A percentile compares a stretch with the other conserved stretches of the same genome.
These are phyloP conservation scores for Microdon myrmicae DNA, from an alignment of 2,888 invertebrate species.

Conservation along the genomic window DNA sequence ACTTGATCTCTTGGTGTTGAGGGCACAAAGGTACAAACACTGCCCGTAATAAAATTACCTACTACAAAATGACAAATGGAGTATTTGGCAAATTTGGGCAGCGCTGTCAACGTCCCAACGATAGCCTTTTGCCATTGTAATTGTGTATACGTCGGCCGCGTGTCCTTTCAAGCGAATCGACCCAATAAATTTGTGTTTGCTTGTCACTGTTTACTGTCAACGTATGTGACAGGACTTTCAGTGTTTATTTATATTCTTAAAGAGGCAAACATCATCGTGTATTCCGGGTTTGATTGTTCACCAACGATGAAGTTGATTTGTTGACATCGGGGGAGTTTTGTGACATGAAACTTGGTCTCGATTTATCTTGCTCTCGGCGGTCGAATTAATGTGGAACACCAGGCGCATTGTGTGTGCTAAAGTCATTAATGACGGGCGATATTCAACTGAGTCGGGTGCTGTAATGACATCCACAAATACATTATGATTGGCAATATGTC, in stretches of 20 bases:
- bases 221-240: conserved; percentile 33
- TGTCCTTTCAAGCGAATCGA: conserved; percentile 48
- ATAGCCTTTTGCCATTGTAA: conserved; percentile 16
- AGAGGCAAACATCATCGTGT: conserved; percentile 32
- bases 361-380: conserved; percentile 8
- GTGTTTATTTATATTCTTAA: conserved; percentile 45
- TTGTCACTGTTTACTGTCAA: conserved; percentile 29
- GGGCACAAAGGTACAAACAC: too few relatives aligned
- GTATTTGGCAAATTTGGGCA: conserved; percentile 43
- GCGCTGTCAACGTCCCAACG: conserved; percentile 26
- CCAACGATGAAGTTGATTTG: conserved; percentile 42
- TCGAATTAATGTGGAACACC: conserved; percentile 8
- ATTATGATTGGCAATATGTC: too few relatives aligned
- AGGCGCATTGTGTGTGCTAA: conserved; percentile 23
- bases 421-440: conserved; percentile 13
- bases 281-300: conserved; percentile 21
- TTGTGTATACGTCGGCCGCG: conserved; percentile 1
- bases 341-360: conserved; percentile 1
- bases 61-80: conserved; percentile 37
- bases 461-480: too few relatives aligned
- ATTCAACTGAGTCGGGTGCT: too few relatives aligned
- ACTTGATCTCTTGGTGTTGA: conserved; percentile 22
- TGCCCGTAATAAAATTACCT: too few relatives aligned
- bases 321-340: conserved; percentile 14
- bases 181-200: conserved; percentile 27